These are phyloP conservation scores for Heterodera schachtii DNA, from an alignment of 1,140 invertebrate genomes.

Conservation along the genomic window DNA sequence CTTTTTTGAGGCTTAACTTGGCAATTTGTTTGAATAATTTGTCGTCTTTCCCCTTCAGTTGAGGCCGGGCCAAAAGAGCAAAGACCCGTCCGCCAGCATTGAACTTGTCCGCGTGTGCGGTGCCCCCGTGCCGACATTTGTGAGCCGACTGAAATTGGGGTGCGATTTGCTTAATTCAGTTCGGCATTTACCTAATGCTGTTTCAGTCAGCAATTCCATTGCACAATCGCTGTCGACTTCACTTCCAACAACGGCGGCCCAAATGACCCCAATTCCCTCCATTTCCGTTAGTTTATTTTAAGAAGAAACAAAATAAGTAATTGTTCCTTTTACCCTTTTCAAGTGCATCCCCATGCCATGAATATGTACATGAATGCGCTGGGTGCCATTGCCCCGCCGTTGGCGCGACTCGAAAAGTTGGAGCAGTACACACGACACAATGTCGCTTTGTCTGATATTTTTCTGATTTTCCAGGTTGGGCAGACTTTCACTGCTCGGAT, in stretches of 20 bases:
- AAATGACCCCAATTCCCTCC: conserved; percentile 48
- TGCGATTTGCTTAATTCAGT: neutral
- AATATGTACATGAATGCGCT: conserved; percentile 45
- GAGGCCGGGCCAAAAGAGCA: conserved; percentile 38
- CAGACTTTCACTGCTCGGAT: conserved; percentile 51
- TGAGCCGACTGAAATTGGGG: conserved; percentile 15
- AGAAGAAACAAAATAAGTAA: neutral
- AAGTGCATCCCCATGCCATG: conserved; percentile 46
- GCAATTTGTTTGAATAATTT: neutral
- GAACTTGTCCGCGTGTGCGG: conserved; percentile 47
- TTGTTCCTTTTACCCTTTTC: conserved; percentile 11
- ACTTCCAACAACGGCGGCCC: conserved; percentile 55
- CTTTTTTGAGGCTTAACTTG: too few relatives aligned
- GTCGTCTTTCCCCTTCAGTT: conserved; percentile 37
- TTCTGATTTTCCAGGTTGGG: conserved; percentile 36
- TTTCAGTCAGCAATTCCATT: conserved; percentile 44
- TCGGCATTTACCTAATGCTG: neutral
- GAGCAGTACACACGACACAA: neutral
- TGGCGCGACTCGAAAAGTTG: conserved; percentile 39
- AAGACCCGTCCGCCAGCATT: conserved; percentile 40
- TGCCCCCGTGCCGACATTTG: conserved; percentile 30
- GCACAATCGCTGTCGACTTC: conserved; percentile 53
- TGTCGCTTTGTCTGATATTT: conserved; percentile 4
- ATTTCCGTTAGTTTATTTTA: conserved; percentile 29
- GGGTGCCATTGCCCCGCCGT: conserved; percentile 24